Evolutionary conservation across 1,140 invertebrate species (phyloP), one percentile per base, ranked within the genome.

Genomic region (Drosophila quadrilineata): DNA sequence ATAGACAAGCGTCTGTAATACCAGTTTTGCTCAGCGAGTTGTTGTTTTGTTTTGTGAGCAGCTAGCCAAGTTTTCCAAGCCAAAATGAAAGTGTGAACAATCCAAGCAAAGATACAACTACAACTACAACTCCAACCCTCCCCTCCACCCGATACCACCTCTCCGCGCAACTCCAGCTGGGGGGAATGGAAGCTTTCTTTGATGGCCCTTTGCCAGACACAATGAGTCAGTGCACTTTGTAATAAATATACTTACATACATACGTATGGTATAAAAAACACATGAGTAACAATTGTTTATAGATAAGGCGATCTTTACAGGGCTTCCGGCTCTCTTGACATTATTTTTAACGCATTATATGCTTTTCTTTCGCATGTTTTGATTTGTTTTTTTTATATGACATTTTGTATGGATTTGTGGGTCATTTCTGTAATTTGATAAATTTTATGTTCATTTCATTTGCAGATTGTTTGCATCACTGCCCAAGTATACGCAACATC

Each of bases 401-500:
- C n/a, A n/a, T n/a, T n/a, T n/a, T n/a, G n/a, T n/a, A n/a, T n/a
- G n/a, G n/a, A n/a, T 38, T 31, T 24, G 21, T 22, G 38, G 22
- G 24, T 26, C 31, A 33, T 45, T 49, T 56, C 19, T 54, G 52
- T 22, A 5, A 2, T 41, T 41, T 22, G 17, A 14, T 35, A n/a
- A n/a, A 3, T 35, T 35, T 35, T 14, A 24, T 17, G 12, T 35
- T 12, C 16, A 14, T 26, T 22, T 21, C 8, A 21, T 26, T 90
- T 91, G 43, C 91, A 98, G 97, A 91, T 93, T 98, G 88, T 95
- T 99, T 62, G 93, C 94, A 63, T 95, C 95, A 69, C 91, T 99
- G 85, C 96, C 97, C 31, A 91, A 94, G 21, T 96, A 96, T 80
- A 97, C 97, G 54, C 98, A 99, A 92, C 94, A 96, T 87, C 91